Base-by-base conservation (phyloP, 2,113 vertebrate species). In the Ahaetulla prasina region DNA sequence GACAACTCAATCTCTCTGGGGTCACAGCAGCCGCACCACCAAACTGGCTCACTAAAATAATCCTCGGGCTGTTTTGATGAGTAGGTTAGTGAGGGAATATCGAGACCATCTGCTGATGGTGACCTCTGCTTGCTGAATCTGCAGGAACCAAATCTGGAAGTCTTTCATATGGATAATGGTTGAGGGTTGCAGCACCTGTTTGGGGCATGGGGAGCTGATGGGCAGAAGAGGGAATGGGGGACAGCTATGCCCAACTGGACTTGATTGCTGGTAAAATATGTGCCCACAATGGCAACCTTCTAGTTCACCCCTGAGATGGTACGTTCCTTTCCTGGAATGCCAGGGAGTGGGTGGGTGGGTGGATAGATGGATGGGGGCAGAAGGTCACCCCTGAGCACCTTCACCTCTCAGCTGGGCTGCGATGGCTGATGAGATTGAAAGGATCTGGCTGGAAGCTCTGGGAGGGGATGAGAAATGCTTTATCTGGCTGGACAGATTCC, bases 341-440 rank as follows among this genome's bases (percentile, higher is more conserved):
- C 74, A 20, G 16, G 68, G 63, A 16, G 4, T 25, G 23, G 57
- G 60, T 18, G 2, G 30, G 30, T 47, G 45, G 27, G 55, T 18
- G 53, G 8, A 47, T 3, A 9, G 57, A n/a, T n/a, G n/a, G n/a
- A n/a, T n/a, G n/a, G n/a, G n/a, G 63, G 4, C 14, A 20, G 18
- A 8, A 39, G n/a, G 96, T 93, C 94, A 95, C 93, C 95, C 93
- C 95, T 25, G 90, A 96, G 90, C 91, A 10, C 94, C 96, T 94
- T 90, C 88, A 95, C 97, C 96, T 96, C 91, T 93, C 89, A 4
- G 22, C 93, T 94, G 10, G n/a, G 94, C 92, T 94, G 90, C 97
- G 97, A 97, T 97, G 94, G 95, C 92, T 96, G 97, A 91, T 94
- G 97, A 98, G 96, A 92, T 96, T 97, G 97, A 96, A 96, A 97